These are phyloP conservation scores for Pedionomus torquatus DNA, from an alignment of 2,113 vertebrate genomes.

Conservation along the genomic window DNA sequence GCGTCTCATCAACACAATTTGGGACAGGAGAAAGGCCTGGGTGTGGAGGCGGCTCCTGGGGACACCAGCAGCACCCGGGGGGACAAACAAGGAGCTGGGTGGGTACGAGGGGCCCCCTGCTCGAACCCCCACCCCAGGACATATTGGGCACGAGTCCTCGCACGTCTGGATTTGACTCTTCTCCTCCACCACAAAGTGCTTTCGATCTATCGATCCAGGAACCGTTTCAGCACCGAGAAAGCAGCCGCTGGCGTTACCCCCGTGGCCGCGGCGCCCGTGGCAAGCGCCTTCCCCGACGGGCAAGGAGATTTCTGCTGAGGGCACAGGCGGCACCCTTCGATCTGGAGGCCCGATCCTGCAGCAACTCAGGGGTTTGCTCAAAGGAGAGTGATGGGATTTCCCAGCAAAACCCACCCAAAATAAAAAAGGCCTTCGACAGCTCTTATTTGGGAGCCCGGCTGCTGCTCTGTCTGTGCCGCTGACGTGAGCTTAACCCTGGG, in stretches of 20 bases:
- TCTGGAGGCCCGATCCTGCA: not conserved
- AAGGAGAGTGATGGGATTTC: not conserved
- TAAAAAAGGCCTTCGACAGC: not conserved
- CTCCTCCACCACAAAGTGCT: not conserved
- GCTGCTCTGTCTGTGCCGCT: not conserved
- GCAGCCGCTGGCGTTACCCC: not conserved
- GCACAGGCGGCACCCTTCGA: not conserved
- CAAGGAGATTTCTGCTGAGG: not conserved
- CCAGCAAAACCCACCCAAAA: not conserved
- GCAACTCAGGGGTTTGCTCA: not conserved
- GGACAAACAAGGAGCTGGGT: not conserved
- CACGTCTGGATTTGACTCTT: accelerated
- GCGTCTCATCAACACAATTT: accelerated
- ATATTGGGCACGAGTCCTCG: accelerated
- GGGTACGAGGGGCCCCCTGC: accelerated
- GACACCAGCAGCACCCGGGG: not conserved
- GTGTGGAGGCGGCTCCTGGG: accelerated
- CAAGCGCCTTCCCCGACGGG: accelerated
- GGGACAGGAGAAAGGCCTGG: not conserved
- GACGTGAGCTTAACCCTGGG: accelerated
- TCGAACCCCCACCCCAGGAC: accelerated
- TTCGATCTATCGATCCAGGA: not conserved
- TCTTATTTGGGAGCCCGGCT: not conserved
- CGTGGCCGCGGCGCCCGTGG: accelerated
- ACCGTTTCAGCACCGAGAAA: accelerated